Percentiles rank a stretch among this genome's conserved stretches.
phyloP scores from a whole-genome alignment of 2,888 invertebrate genomes.

The Dioctria rufipes region DNA sequence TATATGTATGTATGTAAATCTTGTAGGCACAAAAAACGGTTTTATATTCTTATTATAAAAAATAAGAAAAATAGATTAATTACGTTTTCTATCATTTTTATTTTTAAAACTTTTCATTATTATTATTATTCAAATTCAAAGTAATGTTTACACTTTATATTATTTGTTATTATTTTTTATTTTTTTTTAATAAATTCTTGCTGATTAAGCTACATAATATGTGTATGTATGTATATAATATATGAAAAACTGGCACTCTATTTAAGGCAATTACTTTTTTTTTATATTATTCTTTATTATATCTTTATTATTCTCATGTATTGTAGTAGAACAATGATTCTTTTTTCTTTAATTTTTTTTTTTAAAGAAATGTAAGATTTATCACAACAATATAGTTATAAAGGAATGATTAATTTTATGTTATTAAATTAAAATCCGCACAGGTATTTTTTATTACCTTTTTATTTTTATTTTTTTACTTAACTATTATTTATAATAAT shows the following conservation, averaged over 20 bases:
- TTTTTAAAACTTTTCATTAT: background rate
- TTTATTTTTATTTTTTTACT: background rate
- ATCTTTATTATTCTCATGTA: background rate
- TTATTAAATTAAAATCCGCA: constrained; percentile 1
- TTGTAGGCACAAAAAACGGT: background rate
- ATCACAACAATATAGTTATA: constrained; percentile 20
- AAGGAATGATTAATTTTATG: constrained; percentile 4
- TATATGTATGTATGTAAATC: background rate
- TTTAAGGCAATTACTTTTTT: constrained; percentile 37
- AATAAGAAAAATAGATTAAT: background rate
- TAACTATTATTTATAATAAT: background rate
- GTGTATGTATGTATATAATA: background rate
- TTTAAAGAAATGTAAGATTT: constrained; percentile 5
- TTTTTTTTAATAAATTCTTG: no score
- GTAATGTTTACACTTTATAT: background rate
- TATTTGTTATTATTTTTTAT: no score
- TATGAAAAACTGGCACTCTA: constrained; percentile 29
- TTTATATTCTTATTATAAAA: background rate
- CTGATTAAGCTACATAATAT: no score
- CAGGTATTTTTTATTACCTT: background rate
- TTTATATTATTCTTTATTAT: background rate
- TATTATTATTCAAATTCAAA: background rate
- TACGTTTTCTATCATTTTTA: background rate
- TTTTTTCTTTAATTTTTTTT: background rate
- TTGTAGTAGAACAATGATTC: no score